These are phyloP conservation scores for Diabrotica undecimpunctata DNA, from an alignment of 1,140 invertebrate species.

Conservation along the genomic window DNA sequence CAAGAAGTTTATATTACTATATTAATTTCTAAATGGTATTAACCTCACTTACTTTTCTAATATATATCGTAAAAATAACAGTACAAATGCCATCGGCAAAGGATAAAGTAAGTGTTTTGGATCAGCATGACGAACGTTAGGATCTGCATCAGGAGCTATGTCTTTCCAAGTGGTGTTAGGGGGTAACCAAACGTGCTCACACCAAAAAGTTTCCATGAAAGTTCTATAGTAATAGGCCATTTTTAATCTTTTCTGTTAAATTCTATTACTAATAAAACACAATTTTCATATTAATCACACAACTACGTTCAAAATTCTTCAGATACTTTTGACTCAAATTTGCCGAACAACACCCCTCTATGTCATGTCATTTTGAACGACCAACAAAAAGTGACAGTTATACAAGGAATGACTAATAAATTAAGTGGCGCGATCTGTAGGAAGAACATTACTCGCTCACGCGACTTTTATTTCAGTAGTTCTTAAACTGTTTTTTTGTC, in stretches of 20 bases:
- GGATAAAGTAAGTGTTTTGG: constrained; percentile 78
- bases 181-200: constrained; percentile 79
- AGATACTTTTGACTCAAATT: not conserved
- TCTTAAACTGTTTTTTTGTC: too few relatives aligned
- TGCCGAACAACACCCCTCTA: not conserved
- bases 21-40: constrained; percentile 17
- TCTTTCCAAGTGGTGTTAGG: constrained; percentile 88
- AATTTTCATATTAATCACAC: not conserved
- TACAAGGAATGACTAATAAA: too few relatives aligned
- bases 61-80: constrained; percentile 70
- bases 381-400: too few relatives aligned
- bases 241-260: constrained; percentile 20
- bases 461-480: too few relatives aligned
- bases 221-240: constrained; percentile 30
- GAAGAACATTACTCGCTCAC: too few relatives aligned
- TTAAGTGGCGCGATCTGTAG: too few relatives aligned
- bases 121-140: constrained; percentile 74
- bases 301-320: not conserved
- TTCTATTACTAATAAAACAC: not conserved
- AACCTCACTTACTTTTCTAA: constrained; percentile 72
- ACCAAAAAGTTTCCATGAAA: constrained; percentile 68
- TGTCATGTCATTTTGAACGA: not conserved
- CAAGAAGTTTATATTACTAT: constrained; percentile 5
- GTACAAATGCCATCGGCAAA: constrained; percentile 72
- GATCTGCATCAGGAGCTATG: constrained; percentile 71